Percentiles rank a stretch among this genome's conserved stretches.
phyloP scores from a whole-genome alignment of 2,113 vertebrate genomes.

The Oriolus oriolus region DNA sequence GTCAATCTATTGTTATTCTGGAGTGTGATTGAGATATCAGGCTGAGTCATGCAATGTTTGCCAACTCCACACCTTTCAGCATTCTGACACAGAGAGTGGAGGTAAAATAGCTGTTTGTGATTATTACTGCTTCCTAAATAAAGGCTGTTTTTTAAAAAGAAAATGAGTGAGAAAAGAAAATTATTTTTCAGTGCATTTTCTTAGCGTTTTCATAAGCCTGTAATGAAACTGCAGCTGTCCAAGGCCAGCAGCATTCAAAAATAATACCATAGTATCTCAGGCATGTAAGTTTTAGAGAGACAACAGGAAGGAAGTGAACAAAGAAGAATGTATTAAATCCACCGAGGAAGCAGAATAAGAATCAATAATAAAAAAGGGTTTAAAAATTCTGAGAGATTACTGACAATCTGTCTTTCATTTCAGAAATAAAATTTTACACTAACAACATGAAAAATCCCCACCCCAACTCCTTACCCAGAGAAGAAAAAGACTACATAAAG shows the following conservation, averaged over 20 bases:
- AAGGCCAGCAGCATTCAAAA: background rate
- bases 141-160: background rate
- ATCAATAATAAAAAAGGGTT: background rate
- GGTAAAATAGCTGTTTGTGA: background rate
- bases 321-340: background rate
- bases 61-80: constrained; percentile 43
- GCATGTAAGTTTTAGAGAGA: background rate
- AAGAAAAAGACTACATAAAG: background rate
- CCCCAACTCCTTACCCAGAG: background rate
- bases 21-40: background rate
- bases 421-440: background rate
- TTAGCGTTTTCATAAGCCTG: background rate
- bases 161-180: background rate
- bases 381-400: background rate
- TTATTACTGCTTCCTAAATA: background rate
- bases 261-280: background rate
- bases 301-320: background rate
- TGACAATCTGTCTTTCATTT: background rate
- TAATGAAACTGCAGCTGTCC: background rate
- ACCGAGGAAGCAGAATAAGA: background rate
- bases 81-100: background rate
- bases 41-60: constrained; percentile 26
- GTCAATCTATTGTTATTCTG: constrained; percentile 22
- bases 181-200: background rate
- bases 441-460: background rate